phyloP scores from a whole-genome alignment of 2,888 invertebrate genomes.

The Tiliacea aurago region DNA sequence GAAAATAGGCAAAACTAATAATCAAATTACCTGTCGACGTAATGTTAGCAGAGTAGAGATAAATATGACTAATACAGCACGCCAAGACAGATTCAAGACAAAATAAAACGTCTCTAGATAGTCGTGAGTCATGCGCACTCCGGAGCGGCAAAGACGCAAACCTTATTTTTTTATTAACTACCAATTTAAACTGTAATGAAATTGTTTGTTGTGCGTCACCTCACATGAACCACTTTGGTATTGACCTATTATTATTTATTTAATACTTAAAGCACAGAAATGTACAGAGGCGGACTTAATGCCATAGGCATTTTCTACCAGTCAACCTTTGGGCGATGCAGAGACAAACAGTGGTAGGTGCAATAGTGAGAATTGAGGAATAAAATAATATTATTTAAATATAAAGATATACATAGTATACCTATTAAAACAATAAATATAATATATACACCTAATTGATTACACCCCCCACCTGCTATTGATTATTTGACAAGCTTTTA shows the following conservation, averaged over 20 bases:
- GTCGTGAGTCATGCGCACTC: conserved; percentile 78
- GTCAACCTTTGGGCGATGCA: too few species aligned
- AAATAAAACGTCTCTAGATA: conserved; percentile 73
- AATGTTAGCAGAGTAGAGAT: conserved; percentile 57
- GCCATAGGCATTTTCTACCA: too few species aligned
- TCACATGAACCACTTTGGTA: conserved; percentile 58
- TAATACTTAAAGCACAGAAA: too few species aligned
- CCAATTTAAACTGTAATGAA: conserved; percentile 81
- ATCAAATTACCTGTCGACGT: conserved; percentile 48
- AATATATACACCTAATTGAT: too few species aligned
- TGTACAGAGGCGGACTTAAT: too few species aligned
- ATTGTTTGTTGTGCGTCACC: conserved; percentile 75
- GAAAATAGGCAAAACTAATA: conserved; percentile 46
- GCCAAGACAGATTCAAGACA: conserved; percentile 71
- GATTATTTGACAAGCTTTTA: conserved; percentile 60
- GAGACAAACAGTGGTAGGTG: too few species aligned
- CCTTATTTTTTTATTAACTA: conserved; percentile 80
- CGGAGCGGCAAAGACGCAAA: conserved; percentile 67
- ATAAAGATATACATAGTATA: too few species aligned
- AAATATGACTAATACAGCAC: conserved; percentile 74
- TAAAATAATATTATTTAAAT: too few species aligned
- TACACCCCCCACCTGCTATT: too few species aligned
- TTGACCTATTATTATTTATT: too few species aligned
- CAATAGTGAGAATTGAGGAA: too few species aligned
- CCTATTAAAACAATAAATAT: too few species aligned